These are phyloP conservation scores for Buathra laborator DNA, from an alignment of 2,888 invertebrate species.

Conservation along the genomic window DNA sequence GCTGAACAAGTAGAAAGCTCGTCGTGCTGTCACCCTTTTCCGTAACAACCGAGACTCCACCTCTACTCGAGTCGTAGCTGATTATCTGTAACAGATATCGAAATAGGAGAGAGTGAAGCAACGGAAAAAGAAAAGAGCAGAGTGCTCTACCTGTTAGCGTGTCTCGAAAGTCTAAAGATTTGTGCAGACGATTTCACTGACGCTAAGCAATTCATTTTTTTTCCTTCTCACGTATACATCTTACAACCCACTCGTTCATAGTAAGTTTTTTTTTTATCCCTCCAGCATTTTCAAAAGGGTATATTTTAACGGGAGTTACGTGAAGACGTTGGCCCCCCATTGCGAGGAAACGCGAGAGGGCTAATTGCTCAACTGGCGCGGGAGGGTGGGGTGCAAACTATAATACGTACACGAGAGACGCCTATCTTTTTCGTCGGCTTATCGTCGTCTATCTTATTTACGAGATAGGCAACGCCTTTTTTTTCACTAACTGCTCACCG, in stretches of 20 bases:
- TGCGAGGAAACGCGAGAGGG: conserved; percentile 16
- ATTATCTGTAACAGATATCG: conserved; percentile 90
- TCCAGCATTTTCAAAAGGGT: conserved; percentile 1
- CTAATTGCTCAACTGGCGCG: conserved; percentile 5
- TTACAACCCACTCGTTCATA: background rate
- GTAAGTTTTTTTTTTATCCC: background rate
- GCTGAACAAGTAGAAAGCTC: conserved; percentile 95
- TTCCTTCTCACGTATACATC: background rate
- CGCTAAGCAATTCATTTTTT: background rate
- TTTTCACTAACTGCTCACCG: background rate
- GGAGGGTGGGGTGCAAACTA: background rate
- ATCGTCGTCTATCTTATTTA: conserved; percentile 2
- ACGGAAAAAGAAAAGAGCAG: conserved; percentile 2
- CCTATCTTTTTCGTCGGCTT: background rate
- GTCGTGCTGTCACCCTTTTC: conserved; percentile 96
- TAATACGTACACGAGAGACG: no score
- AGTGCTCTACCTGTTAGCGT: conserved; percentile 29
- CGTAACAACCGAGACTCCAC: conserved; percentile 96
- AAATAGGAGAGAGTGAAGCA: background rate
- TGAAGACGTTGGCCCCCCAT: background rate
- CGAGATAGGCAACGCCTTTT: background rate
- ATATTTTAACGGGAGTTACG: background rate
- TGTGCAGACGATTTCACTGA: conserved; percentile 26
- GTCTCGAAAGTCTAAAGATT: conserved; percentile 47
- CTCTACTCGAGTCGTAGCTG: conserved; percentile 96